phyloP scores from a whole-genome alignment of 92 coral and sea anemone species.

The Umimayanthus chanpuru region DNA sequence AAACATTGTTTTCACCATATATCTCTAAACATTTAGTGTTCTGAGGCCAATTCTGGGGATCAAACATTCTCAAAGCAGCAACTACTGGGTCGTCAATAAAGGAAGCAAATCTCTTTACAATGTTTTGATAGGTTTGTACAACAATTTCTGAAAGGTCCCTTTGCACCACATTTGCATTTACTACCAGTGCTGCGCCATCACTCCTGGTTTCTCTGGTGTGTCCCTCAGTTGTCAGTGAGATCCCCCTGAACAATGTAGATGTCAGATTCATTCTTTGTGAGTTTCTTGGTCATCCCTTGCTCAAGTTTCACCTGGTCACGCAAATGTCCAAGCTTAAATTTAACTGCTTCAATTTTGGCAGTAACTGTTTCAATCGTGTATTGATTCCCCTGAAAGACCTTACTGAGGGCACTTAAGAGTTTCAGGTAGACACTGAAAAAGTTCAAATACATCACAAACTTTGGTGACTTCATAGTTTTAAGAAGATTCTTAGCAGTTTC shows the following conservation, averaged over 20 bases:
- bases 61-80: constrained; percentile 22
- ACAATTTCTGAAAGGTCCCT: constrained; percentile 27
- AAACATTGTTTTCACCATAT: constrained; percentile 20
- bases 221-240: constrained; percentile 19
- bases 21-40: constrained; percentile 2
- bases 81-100: constrained; percentile 11
- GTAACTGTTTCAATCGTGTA: constrained; percentile 1
- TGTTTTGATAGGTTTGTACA: constrained; percentile 18
- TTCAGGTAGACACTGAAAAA: too few species aligned
- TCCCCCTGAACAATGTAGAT: constrained; percentile 27
- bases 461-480: constrained; percentile 10
- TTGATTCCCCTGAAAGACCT: constrained; percentile 4
- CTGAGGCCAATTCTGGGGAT: constrained; percentile 35
- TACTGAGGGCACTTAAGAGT: too few species aligned
- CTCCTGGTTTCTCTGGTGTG: constrained; percentile 34
- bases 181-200: constrained; percentile 34
- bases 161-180: constrained; percentile 22
- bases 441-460: constrained; percentile 27
- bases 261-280: constrained; percentile 1
- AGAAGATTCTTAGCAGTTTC: constrained; percentile 22
- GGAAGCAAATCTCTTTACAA: constrained; percentile 7
- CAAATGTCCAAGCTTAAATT: not conserved
- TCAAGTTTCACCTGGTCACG: constrained; percentile 23
- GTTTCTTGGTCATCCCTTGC: constrained; percentile 18
- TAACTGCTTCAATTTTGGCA: constrained; percentile 1